Conservation (phyloP, 2,888 invertebrate genomes). For the Sesia apiformis region DNA sequence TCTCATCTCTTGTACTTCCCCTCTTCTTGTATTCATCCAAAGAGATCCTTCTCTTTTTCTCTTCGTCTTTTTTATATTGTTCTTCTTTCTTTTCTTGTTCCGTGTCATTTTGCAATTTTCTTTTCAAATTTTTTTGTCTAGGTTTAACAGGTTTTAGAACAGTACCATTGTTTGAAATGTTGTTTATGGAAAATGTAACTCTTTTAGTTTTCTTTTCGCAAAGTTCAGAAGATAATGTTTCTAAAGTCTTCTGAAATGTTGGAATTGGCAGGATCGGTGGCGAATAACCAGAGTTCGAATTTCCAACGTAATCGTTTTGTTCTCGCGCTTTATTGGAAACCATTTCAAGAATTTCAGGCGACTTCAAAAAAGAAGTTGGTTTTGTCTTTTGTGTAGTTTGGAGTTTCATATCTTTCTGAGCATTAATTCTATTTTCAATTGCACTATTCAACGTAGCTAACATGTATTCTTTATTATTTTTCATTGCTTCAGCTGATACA, state of each 20-base stretch:
- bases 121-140: slow-evolving; percentile 1
- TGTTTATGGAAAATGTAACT: slow-evolving; percentile 7
- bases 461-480: too few species aligned
- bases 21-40: slow-evolving; percentile 34
- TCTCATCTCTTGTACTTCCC: slow-evolving; percentile 6
- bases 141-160: not conserved
- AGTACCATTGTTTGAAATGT: not conserved
- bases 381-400: too few species aligned
- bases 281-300: slow-evolving; percentile 24
- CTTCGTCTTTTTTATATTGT: slow-evolving; percentile 1
- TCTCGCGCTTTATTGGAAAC: too few species aligned
- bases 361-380: too few species aligned
- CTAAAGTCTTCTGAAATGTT: slow-evolving; percentile 25
- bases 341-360: too few species aligned
- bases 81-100: slow-evolving; percentile 2
- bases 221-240: slow-evolving; percentile 4
- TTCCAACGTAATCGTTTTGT: too few species aligned
- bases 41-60: slow-evolving; percentile 28
- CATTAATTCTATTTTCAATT: too few species aligned
- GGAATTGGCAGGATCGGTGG: slow-evolving; percentile 47
- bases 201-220: not conserved
- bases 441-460: too few species aligned
- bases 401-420: too few species aligned
- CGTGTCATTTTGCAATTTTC: not conserved
- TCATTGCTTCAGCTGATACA: too few species aligned